These are phyloP conservation scores for Maconellicoccus hirsutus DNA, from an alignment of 1,140 invertebrate genomes.

Conservation along the genomic window DNA sequence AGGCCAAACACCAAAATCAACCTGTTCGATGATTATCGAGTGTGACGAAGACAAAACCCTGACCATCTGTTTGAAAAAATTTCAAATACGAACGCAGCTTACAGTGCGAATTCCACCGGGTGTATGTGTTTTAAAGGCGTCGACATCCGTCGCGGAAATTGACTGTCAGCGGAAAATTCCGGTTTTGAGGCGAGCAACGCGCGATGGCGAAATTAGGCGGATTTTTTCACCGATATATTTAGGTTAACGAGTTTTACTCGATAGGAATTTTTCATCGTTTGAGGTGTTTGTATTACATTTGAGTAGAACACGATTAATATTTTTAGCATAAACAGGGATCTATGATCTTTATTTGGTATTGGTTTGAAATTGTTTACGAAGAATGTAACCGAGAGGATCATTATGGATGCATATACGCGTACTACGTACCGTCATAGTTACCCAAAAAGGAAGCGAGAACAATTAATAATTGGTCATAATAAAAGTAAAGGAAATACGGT, in stretches of 20 bases:
- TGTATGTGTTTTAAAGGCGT: not conserved
- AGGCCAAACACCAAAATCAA: not conserved
- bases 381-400: not conserved
- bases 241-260: not conserved
- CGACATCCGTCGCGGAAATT: conserved; percentile 2
- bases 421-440: not conserved
- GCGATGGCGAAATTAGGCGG: not conserved
- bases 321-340: too few species aligned
- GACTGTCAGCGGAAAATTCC: not conserved
- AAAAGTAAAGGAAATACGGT: not conserved
- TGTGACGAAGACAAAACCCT: not conserved
- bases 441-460: not conserved
- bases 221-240: not conserved
- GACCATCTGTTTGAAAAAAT: not conserved
- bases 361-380: not conserved
- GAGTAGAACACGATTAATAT: too few species aligned
- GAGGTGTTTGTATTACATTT: not conserved
- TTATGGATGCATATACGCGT: not conserved
- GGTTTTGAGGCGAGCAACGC: not conserved
- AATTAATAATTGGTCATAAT: not conserved
- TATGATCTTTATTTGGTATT: not conserved
- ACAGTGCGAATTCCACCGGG: not conserved
- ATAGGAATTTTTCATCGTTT: not conserved
- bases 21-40: not conserved
- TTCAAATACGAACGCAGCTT: too few species aligned